A percentile compares a stretch with the other conserved stretches of the same genome.
Evolutionary conservation across 1,140 invertebrate species (phyloP).

Genomic region (Pseudomyrmex pallidus): DNA sequence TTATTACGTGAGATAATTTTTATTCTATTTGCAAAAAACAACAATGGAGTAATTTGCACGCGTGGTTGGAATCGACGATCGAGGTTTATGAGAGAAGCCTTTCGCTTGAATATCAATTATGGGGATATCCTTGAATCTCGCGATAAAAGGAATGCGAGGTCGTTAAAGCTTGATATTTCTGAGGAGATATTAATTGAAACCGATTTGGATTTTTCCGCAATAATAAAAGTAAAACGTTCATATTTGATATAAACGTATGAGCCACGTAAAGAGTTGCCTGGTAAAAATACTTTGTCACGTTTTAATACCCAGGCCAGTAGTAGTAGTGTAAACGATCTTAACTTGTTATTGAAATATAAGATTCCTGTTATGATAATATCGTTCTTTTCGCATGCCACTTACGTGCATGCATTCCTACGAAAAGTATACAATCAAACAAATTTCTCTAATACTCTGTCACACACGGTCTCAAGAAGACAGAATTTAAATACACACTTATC

Average conservation of each 20-base stretch:
- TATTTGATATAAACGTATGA: not conserved
- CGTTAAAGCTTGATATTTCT: conserved; percentile 11
- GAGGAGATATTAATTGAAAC: conserved; percentile 20
- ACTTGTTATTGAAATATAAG: conserved; percentile 19
- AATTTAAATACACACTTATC: not conserved
- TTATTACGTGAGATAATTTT: no score
- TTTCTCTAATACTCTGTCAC: not conserved
- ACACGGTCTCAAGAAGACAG: not conserved
- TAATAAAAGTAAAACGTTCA: not conserved
- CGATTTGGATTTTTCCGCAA: not conserved
- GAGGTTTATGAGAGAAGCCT: not conserved
- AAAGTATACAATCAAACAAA: conserved; percentile 1
- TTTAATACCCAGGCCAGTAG: not conserved
- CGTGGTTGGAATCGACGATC: not conserved
- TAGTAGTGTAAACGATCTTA: not conserved
- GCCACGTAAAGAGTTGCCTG: not conserved
- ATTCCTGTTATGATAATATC: conserved; percentile 35
- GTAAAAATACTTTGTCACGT: not conserved
- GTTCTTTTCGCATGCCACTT: not conserved
- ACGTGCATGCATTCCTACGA: not conserved
- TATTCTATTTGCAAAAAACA: no score
- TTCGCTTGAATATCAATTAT: conserved; percentile 19
- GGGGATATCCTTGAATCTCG: conserved; percentile 19
- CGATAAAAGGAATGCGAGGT: conserved; percentile 14
- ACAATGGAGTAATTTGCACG: no score